Percentiles rank a stretch among this genome's conserved stretches.
phyloP scores from a whole-genome alignment of 2,888 invertebrate genomes.

The Cecidostiba fungosa region DNA sequence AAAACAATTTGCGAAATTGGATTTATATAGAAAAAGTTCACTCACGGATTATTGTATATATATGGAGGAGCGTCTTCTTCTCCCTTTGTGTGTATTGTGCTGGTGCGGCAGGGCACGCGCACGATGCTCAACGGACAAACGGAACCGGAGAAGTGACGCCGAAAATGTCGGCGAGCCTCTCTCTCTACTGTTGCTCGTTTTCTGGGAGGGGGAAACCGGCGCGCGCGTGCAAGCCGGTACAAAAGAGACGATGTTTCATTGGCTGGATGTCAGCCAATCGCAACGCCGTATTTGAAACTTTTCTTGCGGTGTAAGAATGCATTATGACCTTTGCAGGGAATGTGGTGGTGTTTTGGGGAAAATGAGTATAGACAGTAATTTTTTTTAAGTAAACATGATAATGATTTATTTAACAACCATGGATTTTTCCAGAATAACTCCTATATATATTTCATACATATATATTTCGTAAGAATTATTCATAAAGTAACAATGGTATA shows the following conservation, averaged over 20 bases:
- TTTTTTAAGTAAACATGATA: constrained; percentile 62
- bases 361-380: background rate
- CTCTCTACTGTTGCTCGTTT: background rate
- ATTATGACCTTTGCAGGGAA: too few species aligned
- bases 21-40: background rate
- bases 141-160: constrained; percentile 64
- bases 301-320: too few species aligned
- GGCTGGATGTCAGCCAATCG: too few species aligned
- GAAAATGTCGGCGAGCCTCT: constrained; percentile 39
- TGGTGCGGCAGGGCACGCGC: background rate
- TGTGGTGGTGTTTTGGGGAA: too few species aligned
- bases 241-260: background rate
- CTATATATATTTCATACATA: constrained; percentile 66
- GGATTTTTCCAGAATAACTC: constrained; percentile 65
- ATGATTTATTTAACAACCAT: constrained; percentile 67
- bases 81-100: background rate
- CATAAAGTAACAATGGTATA: constrained; percentile 73
- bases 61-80: background rate
- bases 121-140: constrained; percentile 62
- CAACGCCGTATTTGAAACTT: too few species aligned
- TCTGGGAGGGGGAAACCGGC: background rate
- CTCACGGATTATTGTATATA: background rate
- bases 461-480: constrained; percentile 69
- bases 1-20: background rate
- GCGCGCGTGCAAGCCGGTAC: background rate